A percentile compares a stretch with the other conserved stretches of the same genome.
phyloP scores from a whole-genome alignment of 2,797 vertebrate genomes.

The Phrynocephalus vlangalii region DNA sequence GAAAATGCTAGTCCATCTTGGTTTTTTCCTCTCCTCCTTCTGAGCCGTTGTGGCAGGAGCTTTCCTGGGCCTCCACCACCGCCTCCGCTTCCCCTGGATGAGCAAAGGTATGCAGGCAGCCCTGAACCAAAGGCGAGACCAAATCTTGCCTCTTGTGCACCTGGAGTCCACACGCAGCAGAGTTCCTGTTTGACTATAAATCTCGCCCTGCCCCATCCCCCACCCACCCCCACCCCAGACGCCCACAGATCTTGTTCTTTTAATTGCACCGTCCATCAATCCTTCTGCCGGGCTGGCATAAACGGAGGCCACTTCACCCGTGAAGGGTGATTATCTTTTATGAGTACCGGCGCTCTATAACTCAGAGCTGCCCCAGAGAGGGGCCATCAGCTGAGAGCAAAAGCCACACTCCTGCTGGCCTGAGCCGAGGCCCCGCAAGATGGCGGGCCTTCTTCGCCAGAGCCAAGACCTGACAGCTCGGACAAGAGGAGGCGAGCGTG shows the following conservation, averaged over 20 bases:
- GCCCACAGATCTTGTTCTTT: slow-evolving; percentile 62
- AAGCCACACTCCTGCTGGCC: too few relatives aligned
- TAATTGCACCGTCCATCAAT: slow-evolving; percentile 72
- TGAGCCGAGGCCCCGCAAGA: neutral
- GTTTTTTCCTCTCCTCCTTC: too few relatives aligned
- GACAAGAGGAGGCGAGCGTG: neutral
- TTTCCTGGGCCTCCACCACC: too few relatives aligned
- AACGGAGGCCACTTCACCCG: slow-evolving; percentile 74
- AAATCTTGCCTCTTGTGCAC: neutral
- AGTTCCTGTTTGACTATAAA: slow-evolving; percentile 14
- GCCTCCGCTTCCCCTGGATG: too few relatives aligned
- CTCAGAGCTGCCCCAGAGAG: slow-evolving; percentile 65
- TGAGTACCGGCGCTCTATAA: slow-evolving; percentile 67
- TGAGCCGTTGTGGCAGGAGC: too few relatives aligned
- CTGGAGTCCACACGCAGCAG: neutral
- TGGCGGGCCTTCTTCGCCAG: neutral
- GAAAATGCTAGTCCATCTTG: too few relatives aligned
- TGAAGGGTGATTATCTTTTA: slow-evolving; percentile 79
- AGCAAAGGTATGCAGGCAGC: too few relatives aligned
- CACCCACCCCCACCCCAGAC: slow-evolving; percentile 24
- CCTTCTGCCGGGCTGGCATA: slow-evolving; percentile 61
- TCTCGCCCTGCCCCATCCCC: slow-evolving; percentile 25
- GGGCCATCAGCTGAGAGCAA: slow-evolving; percentile 5
- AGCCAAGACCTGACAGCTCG: neutral
- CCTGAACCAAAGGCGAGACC: too few relatives aligned